phyloP scores from a whole-genome alignment of 2,888 invertebrate species.

The Antheraea assamensis region DNA sequence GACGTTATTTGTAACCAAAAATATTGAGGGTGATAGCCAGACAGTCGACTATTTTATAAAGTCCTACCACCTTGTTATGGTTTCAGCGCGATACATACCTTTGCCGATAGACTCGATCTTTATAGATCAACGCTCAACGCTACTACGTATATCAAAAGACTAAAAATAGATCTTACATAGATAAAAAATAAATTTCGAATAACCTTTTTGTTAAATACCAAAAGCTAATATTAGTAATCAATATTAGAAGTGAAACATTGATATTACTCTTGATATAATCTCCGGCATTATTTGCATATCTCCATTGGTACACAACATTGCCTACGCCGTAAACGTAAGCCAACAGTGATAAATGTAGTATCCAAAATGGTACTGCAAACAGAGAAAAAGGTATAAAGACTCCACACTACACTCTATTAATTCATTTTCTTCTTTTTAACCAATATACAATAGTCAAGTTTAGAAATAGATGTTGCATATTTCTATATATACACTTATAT shows the following conservation, averaged over 20 bases:
- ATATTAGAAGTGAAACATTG: constrained; percentile 53
- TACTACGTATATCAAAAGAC: no score
- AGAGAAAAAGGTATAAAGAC: background rate
- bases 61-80: no score
- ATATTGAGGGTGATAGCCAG: no score
- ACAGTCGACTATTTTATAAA: no score
- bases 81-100: no score
- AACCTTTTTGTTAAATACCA: constrained; percentile 64
- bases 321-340: constrained; percentile 61
- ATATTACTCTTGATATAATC: constrained; percentile 62
- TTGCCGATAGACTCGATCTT: no score
- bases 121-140: no score
- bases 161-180: background rate
- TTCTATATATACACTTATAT: no score
- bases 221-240: constrained; percentile 54
- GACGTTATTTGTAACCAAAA: no score
- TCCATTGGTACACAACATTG: constrained; percentile 48
- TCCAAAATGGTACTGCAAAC: constrained; percentile 57
- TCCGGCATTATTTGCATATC: constrained; percentile 44
- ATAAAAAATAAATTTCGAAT: background rate
- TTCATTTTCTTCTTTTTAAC: no score
- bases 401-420: background rate
- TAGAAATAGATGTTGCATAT: no score
- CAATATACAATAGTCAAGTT: no score
- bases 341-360: constrained; percentile 50